Base-by-base conservation (phyloP, 2,888 invertebrate genomes). In the Apocheima hispidaria region DNA sequence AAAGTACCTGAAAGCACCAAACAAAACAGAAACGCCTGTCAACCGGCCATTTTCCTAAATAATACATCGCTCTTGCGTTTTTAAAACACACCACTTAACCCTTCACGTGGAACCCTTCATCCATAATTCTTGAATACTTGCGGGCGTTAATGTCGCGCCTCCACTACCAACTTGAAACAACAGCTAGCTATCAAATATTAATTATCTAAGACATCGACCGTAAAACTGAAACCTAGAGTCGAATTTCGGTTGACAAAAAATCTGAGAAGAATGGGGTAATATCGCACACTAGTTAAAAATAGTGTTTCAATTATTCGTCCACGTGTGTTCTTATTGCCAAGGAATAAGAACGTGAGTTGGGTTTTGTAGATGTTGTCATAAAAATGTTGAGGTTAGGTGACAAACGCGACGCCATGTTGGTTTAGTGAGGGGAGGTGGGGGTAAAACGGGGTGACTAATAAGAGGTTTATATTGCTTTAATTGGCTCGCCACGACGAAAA, bases 131-230 rank as follows among this genome's bases (percentile, higher is more conserved):
- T 83, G 83, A 84, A 85, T 83, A 86, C 87, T 82, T 72, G 71
- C 83, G 83, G 89, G 91, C 87, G 91, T 81, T 82, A 92, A 90
- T 90, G 90, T 92, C 90, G 91, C 92, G 92, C 92, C 92, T 92
- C 82, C 79, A 79, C 79, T 75, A 77, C 84, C 77, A 83, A 84
- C 84, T 85, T 82, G 79, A 74, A 82, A 84, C 84, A 87, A 88
- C 85, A 84, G 75, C 82, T 81, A 79, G 80, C 84, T 80, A 78
- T 76, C 77, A 71, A 62, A 35, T 10, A 54, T 62, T 48, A 6
- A 33, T 5, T 43, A 63, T 14, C 12, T 35, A 28, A 82, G 77
- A 71, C 35, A 64, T 35, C 4, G 57, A 75, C 79, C 64, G 53
- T 81, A 82, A 56, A 0, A 0, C 0, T 2, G 0, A 0, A 0